These are phyloP conservation scores for Atrina japonica DNA, from an alignment of 2,888 invertebrate genomes.

Conservation along the genomic window DNA sequence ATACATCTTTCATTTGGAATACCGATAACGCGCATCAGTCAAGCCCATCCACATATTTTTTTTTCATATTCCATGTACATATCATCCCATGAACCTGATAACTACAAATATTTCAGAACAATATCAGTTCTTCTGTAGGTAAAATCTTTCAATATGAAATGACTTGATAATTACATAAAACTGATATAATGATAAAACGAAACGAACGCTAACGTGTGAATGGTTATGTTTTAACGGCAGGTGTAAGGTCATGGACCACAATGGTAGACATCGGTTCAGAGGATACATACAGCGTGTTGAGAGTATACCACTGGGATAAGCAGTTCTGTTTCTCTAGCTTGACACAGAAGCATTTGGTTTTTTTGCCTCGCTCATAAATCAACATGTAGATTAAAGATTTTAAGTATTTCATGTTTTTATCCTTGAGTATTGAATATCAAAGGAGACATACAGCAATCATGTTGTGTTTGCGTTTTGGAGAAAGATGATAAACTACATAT, in stretches of 20 bases:
- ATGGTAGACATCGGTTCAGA: neutral
- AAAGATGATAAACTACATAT: slow-evolving; percentile 41
- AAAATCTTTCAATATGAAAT: too few relatives aligned
- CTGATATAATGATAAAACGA: too few relatives aligned
- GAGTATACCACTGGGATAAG: neutral
- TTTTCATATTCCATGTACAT: too few relatives aligned
- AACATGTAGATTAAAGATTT: slow-evolving; percentile 38
- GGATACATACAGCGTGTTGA: slow-evolving; percentile 3
- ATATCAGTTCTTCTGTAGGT: too few relatives aligned
- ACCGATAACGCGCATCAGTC: slow-evolving; percentile 6
- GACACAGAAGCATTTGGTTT: slow-evolving; percentile 21
- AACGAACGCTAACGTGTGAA: too few relatives aligned
- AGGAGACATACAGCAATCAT: slow-evolving; percentile 31
- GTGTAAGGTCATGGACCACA: too few relatives aligned
- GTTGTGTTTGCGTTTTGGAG: slow-evolving; percentile 35
- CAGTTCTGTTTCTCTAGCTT: slow-evolving; percentile 5
- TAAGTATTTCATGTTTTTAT: slow-evolving; percentile 31
- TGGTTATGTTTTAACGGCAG: too few relatives aligned
- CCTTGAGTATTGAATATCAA: slow-evolving; percentile 36
- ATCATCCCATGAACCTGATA: too few relatives aligned
- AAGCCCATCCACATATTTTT: too few relatives aligned
- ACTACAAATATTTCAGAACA: too few relatives aligned
- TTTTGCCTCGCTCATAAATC: slow-evolving; percentile 33
- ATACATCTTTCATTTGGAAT: slow-evolving; percentile 6
- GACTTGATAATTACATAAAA: too few relatives aligned